These are phyloP conservation scores for Meda fulgida DNA, from an alignment of 2,797 vertebrate species.

Conservation along the genomic window DNA sequence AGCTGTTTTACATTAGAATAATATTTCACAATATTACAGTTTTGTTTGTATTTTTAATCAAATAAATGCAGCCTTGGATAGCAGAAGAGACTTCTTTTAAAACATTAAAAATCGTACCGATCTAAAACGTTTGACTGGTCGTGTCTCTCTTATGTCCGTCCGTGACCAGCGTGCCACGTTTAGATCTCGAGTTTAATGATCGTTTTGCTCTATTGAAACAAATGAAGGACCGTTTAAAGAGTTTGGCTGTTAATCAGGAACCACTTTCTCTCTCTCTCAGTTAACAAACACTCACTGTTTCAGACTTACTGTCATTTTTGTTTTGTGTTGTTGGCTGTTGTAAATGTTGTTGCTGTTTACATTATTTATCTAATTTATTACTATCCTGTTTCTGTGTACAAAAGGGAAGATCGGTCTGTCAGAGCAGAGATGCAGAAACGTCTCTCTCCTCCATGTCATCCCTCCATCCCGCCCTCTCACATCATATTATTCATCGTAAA, in stretches of 20 bases:
- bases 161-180: background rate
- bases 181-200: background rate
- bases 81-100: too few relatives aligned
- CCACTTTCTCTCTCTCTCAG: background rate
- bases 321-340: conserved; percentile 51
- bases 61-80: too few relatives aligned
- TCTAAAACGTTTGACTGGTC: too few relatives aligned
- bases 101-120: too few relatives aligned
- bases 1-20: too few relatives aligned
- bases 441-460: conserved; percentile 15
- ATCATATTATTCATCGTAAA: background rate
- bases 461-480: background rate
- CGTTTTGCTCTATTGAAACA: background rate
- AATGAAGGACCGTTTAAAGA: background rate
- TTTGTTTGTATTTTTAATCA: too few relatives aligned
- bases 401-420: conserved; percentile 45
- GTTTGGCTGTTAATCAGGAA: background rate
- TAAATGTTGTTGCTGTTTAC: conserved; percentile 56
- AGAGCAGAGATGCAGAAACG: background rate
- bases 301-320: conserved; percentile 41
- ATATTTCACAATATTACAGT: too few relatives aligned
- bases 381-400: conserved; percentile 48
- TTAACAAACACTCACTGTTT: conserved; percentile 29
- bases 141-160: background rate
- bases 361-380: conserved; percentile 60